Conservation (phyloP, 2,797 vertebrate genomes). For the Alca torda region DNA sequence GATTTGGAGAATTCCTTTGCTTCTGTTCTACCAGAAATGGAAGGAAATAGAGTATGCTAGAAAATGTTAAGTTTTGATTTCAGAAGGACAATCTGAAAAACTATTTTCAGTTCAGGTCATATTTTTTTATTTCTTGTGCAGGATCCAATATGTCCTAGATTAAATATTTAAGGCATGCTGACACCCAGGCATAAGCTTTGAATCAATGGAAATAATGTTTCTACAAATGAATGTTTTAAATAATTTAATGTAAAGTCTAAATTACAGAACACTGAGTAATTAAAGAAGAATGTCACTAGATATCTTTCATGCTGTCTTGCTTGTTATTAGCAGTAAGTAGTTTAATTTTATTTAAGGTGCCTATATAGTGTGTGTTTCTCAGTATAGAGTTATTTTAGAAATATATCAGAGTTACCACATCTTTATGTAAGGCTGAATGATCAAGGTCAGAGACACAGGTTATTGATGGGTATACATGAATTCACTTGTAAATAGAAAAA, state of each 20-base stretch:
- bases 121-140: neutral
- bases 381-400: neutral
- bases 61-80: neutral
- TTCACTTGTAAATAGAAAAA: neutral
- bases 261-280: neutral
- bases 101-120: neutral
- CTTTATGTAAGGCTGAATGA: neutral
- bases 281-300: neutral
- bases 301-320: neutral
- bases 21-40: neutral
- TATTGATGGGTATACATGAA: neutral
- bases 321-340: neutral
- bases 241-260: neutral
- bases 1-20: neutral
- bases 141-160: neutral
- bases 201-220: neutral
- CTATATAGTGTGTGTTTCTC: neutral
- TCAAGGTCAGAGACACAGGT: neutral
- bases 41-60: fast-evolving
- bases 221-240: neutral
- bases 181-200: neutral
- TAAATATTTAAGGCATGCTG: neutral
- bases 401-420: neutral
- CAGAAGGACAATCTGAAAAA: neutral
- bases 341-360: neutral